Evolutionary conservation across 2,113 vertebrate species (phyloP), one percentile per base, ranked within the genome.

Genomic region (Xenopus borealis): DNA sequence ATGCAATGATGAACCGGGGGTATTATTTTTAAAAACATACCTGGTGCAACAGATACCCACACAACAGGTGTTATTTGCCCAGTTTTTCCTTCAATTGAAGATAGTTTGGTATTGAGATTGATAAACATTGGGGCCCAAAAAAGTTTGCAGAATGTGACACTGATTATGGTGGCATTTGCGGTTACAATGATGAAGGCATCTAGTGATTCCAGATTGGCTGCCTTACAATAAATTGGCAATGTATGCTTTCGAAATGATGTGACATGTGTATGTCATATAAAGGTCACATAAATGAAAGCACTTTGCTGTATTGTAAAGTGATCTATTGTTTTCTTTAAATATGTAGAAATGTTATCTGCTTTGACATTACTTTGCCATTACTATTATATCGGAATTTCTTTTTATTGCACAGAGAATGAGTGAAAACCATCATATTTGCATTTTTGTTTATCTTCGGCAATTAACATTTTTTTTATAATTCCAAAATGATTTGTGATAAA

Each of bases 401-500:
- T 73, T 73, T 66, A 75, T 68, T 68, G 55, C 65, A 40, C 55
- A 16, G 40, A 62, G 23, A 55, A 68, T 68, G 17, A 62, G 55
- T 50, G 59, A 62, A 74, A 70, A 63, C 59, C 59, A 77, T 70
- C 74, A 77, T 77, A 70, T 70, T 30, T 77, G 66, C 74, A 77
- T 77, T 77, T 77, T 77, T 63, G 58, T 75, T 75, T 75, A 75
- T 75, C 66, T 75, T 13, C 58, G 23, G 66, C 73, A 75, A 75
- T 75, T 69, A 61, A 69, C 46, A 40, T 69, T 75, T 68, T 27
- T 27, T 11, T 17, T 66, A 40, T 73, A 82, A 80, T 75, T 72
- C 69, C 66, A 17, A 13, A 71, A 72, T 78, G 65, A 80, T 82
- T 81, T 78, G 50, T 80, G 75, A 82, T 69, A 81, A 65, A 18